A percentile compares a stretch with the other conserved stretches of the same genome.
Conservation (phyloP, 2,113 vertebrate species). For the Lathamus discolor region DNA sequence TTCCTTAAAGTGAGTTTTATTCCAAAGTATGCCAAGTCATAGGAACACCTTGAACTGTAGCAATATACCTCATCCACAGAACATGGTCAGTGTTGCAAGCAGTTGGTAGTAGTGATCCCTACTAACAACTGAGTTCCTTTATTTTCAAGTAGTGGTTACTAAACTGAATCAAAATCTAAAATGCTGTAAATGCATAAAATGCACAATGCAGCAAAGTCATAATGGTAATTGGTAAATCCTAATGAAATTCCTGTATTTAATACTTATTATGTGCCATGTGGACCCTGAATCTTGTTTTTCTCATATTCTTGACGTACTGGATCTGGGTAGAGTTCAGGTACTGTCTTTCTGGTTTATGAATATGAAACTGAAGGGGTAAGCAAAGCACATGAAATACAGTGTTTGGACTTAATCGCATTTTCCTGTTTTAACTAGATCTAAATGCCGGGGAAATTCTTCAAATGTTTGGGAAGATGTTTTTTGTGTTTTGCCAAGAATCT, state of each 20-base stretch:
- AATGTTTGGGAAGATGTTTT: slow-evolving; percentile 99
- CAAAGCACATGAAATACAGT: not conserved
- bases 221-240: not conserved
- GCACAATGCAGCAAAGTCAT: accelerated
- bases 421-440: slow-evolving; percentile 81
- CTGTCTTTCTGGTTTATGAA: not conserved
- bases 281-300: not conserved
- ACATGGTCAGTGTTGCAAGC: not conserved
- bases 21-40: not conserved
- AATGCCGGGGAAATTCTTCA: slow-evolving; percentile 96
- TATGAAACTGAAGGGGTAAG: not conserved
- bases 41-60: not conserved
- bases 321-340: not conserved
- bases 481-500: slow-evolving; percentile 98
- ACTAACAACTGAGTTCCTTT: not conserved
- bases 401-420: not conserved
- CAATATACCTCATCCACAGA: not conserved
- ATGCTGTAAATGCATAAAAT: not conserved
- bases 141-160: not conserved
- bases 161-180: not conserved
- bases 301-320: not conserved
- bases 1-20: not conserved
- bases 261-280: not conserved
- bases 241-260: not conserved
- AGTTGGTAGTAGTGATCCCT: not conserved